Conservation (phyloP, 23 tunicate genomes). For the Diplosoma virens region DNA sequence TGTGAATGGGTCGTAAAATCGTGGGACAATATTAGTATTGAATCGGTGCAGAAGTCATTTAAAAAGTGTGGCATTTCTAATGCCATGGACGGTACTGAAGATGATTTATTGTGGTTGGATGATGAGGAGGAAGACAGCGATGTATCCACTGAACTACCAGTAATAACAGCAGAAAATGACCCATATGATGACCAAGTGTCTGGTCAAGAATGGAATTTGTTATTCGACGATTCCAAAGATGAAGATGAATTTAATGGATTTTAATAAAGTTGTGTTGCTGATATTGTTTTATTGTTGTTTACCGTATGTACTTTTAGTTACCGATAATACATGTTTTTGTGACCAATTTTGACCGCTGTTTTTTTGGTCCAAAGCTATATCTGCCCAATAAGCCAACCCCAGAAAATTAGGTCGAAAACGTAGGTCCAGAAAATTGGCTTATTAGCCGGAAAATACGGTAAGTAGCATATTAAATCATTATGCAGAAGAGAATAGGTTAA, state of each 20-base stretch:
- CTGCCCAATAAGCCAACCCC: conserved; percentile 34
- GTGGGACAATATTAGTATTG: conserved; percentile 15
- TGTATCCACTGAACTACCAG: conserved; percentile 10
- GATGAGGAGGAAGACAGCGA: conserved; percentile 35
- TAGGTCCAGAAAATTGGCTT: conserved; percentile 30
- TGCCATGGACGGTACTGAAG: conserved; percentile 34
- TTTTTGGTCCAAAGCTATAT: conserved; percentile 9
- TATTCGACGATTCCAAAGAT: conserved; percentile 25
- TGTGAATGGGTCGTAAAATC: conserved; percentile 18
- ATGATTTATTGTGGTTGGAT: conserved; percentile 30
- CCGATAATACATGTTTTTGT: conserved; percentile 25
- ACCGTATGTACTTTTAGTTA: conserved; percentile 18
- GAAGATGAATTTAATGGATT: conserved; percentile 19
- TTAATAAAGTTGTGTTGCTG: conserved; percentile 10
- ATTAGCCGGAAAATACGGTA: conserved; percentile 23
- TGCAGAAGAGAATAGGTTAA: no score
- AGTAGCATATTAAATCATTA: no score
- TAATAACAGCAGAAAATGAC: conserved; percentile 28
- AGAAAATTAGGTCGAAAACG: conserved; percentile 18
- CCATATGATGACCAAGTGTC: conserved; percentile 27
- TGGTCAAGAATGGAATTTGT: conserved; percentile 25
- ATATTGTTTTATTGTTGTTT: conserved; percentile 10
- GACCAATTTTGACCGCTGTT: conserved; percentile 23
- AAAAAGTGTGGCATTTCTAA: conserved; percentile 33
- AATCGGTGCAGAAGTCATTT: conserved; percentile 23